phyloP scores from a whole-genome alignment of 2,888 invertebrate species.

The Sipha maydis region DNA sequence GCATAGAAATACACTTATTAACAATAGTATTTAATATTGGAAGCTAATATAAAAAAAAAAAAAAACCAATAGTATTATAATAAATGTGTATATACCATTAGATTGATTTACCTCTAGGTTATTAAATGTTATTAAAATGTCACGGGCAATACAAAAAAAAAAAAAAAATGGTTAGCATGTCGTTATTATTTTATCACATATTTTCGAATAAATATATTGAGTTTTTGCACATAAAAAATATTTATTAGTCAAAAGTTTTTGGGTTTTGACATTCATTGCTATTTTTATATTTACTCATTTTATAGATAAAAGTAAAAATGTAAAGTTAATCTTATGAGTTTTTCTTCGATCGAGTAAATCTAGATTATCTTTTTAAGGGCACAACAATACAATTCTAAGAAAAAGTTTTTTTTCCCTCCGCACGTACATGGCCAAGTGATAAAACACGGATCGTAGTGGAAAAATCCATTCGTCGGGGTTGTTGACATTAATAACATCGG shows the following conservation, averaged over 20 bases:
- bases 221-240: constrained; percentile 5
- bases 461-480: constrained; percentile 56
- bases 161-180: background rate
- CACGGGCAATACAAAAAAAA: background rate
- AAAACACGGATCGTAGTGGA: constrained; percentile 49
- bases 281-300: constrained; percentile 33
- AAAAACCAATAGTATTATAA: no score
- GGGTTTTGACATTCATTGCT: constrained; percentile 21
- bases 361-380: constrained; percentile 44
- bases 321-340: constrained; percentile 6
- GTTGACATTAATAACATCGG: constrained; percentile 61
- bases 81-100: no score
- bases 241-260: constrained; percentile 28
- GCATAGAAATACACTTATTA: no score
- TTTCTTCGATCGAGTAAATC: constrained; percentile 50
- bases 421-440: constrained; percentile 37
- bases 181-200: background rate
- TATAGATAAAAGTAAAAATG: constrained; percentile 30
- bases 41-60: no score
- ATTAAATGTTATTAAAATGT: constrained; percentile 37
- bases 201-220: constrained; percentile 14
- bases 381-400: constrained; percentile 21
- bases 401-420: constrained; percentile 6
- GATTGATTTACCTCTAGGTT: background rate
- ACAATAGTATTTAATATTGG: no score